Evolutionary conservation across 2,113 vertebrate species (phyloP).

Genomic region (Hippocampus comes): DNA sequence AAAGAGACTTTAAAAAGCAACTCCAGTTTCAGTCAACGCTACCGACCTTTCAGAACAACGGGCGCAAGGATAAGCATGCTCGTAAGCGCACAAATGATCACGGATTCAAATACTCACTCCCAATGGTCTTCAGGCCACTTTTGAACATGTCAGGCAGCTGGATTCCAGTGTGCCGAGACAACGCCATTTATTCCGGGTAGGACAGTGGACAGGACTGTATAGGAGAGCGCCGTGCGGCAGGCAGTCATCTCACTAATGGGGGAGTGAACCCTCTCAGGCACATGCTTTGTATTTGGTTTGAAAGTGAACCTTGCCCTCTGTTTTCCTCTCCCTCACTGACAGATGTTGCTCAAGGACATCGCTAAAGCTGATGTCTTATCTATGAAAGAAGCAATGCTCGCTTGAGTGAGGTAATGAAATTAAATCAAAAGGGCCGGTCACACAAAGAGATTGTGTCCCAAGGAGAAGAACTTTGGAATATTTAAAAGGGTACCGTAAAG

Average conservation of each 20-base stretch:
- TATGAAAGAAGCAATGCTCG: neutral
- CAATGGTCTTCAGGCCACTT: slow-evolving; percentile 61
- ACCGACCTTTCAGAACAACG: neutral
- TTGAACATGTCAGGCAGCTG: slow-evolving; percentile 50
- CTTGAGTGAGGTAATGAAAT: slow-evolving; percentile 2
- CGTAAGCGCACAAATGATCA: neutral
- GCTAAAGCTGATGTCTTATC: slow-evolving; percentile 27
- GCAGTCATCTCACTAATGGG: slow-evolving; percentile 17
- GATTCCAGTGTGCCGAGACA: slow-evolving; percentile 13
- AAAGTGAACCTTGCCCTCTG: slow-evolving; percentile 70
- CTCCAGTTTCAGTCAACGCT: neutral
- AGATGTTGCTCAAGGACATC: slow-evolving; percentile 46
- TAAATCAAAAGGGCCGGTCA: neutral
- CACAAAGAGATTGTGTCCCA: slow-evolving; percentile 9
- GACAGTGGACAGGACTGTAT: slow-evolving; percentile 15
- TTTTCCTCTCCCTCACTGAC: slow-evolving; percentile 25
- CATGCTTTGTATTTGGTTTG: slow-evolving; percentile 60
- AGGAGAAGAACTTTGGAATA: slow-evolving; percentile 10
- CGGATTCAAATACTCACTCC: slow-evolving; percentile 59
- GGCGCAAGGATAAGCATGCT: neutral
- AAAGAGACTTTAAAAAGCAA: slow-evolving; percentile 17
- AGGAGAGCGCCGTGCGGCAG: slow-evolving; percentile 13
- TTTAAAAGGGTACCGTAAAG: slow-evolving; percentile 15
- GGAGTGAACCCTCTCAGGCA: slow-evolving; percentile 35
- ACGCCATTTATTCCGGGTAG: slow-evolving; percentile 10